phyloP scores from a whole-genome alignment of 2,797 vertebrate species.

The Acridotheres tristis region DNA sequence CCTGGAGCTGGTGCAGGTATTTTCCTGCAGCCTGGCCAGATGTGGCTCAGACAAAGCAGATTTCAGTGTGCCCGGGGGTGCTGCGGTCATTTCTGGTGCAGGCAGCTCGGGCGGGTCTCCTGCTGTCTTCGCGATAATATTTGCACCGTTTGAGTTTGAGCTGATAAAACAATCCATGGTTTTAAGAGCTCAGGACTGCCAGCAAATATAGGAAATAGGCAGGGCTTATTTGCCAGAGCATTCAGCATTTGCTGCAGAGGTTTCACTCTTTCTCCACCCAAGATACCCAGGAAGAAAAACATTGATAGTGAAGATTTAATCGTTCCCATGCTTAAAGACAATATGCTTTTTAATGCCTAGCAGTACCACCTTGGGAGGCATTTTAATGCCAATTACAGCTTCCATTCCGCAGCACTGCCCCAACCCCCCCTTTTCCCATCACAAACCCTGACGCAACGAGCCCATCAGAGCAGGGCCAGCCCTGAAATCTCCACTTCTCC shows the following conservation, averaged over 20 bases:
- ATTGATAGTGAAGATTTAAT: background rate
- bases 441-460: background rate
- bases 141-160: background rate
- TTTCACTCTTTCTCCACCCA: background rate
- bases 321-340: background rate
- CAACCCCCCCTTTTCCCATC: background rate
- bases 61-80: background rate
- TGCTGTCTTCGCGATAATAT: background rate
- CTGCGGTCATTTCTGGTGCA: background rate
- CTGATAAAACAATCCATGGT: background rate
- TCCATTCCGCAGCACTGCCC: background rate
- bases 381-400: background rate
- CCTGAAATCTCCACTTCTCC: background rate
- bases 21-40: background rate
- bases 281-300: background rate
- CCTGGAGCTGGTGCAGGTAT: background rate
- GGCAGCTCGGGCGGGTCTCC: background rate
- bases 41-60: background rate
- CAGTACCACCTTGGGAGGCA: background rate
- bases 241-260: background rate
- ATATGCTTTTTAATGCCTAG: background rate
- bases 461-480: background rate
- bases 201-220: background rate
- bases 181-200: background rate
- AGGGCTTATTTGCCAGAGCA: background rate